Base-by-base conservation (phyloP, 2,888 invertebrate species). In the Stegana nigrithorax region DNA sequence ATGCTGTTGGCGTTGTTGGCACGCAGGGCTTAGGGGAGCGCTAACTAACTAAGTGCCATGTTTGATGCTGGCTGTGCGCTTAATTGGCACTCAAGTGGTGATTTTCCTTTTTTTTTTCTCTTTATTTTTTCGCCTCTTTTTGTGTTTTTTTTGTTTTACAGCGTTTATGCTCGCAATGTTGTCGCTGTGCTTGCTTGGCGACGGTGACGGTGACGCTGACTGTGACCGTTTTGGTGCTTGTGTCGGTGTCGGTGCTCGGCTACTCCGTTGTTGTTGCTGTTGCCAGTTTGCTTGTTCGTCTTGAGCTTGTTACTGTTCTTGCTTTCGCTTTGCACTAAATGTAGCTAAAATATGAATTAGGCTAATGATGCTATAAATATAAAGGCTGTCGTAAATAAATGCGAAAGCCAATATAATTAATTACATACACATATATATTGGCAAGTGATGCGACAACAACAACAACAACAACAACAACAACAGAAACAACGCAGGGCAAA, bases 311-410 rank as follows among this genome's bases (percentile, higher is more conserved):
- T 36, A 36, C n/a, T 44, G 17, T 44, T 19, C 8, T 60, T 45
- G 50, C 60, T 42, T 64, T 59, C 8, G 12, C 42, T 44, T 7
- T 27, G 17, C 17, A 4, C 4, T 7, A 23, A 45, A 25, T 27
- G 14, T 39, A 36, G 12, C 47, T 36, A 50, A 59, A 50, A 50
- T 59, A 21, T 50, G 47, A 32, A 47, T 47, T 47, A 26, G 50
- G 25, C 25, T 47, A 50, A 59, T 59, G 47, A 32, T 23, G 27
- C 21, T 36, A 44, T 27, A 59, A 59, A 59, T 59, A 59, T n/a
- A 42, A 12, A 14, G 14, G 5, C n/a, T 59, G 62, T 67, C n/a
- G 26, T 50, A n/a, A 50, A 50, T 26, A 50, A 26, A 50, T 26
- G 50, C 7, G 14, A 14, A 44, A 10, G 19, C 32, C 32, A 32